Evolutionary conservation across 2,113 vertebrate species (phyloP).

Genomic region (Daubentonia madagascariensis): DNA sequence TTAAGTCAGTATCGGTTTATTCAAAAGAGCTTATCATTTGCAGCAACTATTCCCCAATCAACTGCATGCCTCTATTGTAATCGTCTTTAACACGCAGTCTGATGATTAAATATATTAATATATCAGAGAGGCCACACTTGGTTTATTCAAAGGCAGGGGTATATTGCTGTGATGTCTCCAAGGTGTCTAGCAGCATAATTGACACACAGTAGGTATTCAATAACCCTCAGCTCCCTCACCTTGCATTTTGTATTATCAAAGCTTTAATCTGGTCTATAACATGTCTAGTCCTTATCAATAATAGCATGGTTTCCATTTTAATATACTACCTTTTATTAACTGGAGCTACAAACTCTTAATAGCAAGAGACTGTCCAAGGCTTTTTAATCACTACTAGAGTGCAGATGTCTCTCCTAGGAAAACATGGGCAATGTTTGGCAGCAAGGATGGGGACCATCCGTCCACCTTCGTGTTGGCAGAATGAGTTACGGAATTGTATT

Average conservation of each 20-base stretch:
- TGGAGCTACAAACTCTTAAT: constrained; percentile 34
- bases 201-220: constrained; percentile 12
- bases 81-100: constrained; percentile 20
- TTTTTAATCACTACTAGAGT: constrained; percentile 36
- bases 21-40: constrained; percentile 54
- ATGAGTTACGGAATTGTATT: constrained; percentile 63
- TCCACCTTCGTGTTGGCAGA: constrained; percentile 20
- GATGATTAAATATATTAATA: constrained; percentile 70
- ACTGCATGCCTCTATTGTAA: constrained; percentile 50
- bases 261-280: not conserved
- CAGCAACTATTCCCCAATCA: constrained; percentile 53
- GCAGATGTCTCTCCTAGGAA: constrained; percentile 66
- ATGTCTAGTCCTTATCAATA: constrained; percentile 42
- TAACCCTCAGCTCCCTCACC: not conserved
- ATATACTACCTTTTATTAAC: constrained; percentile 68
- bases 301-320: constrained; percentile 55
- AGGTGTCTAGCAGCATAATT: not conserved
- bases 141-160: not conserved
- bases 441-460: not conserved
- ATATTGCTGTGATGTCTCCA: not conserved
- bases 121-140: not conserved
- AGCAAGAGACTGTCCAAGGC: constrained; percentile 31
- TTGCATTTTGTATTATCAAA: not conserved
- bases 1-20: constrained; percentile 49
- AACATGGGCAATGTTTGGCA: not conserved